Evolutionary conservation across 1,140 invertebrate species (phyloP).

Genomic region (Drosophila setifemur): DNA sequence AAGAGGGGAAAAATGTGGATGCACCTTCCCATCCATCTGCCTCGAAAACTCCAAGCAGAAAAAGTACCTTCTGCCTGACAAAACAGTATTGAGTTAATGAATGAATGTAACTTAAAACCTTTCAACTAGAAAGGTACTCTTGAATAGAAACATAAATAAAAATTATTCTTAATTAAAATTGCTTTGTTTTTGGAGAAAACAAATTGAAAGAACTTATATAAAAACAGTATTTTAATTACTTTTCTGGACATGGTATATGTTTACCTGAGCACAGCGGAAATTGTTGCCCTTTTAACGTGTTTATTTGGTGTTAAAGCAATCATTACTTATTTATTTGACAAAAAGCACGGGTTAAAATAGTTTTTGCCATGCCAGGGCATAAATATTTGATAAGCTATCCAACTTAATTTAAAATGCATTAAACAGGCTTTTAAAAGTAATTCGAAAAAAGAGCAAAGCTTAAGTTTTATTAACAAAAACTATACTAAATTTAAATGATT

Average conservation of each 20-base stretch:
- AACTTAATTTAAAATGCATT: not conserved
- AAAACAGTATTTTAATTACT: too few relatives aligned
- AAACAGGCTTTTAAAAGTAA: not conserved
- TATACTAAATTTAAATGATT: too few relatives aligned
- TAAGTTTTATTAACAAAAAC: too few relatives aligned
- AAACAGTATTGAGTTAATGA: not conserved
- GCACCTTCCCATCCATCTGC: not conserved
- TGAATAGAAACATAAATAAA: too few relatives aligned
- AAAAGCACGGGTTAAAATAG: not conserved
- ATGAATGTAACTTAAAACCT: conserved; percentile 1
- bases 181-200: not conserved
- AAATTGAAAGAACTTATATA: too few relatives aligned
- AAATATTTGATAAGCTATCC: not conserved
- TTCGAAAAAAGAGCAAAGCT: not conserved
- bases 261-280: too few relatives aligned
- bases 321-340: conserved; percentile 3
- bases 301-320: not conserved
- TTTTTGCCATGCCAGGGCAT: not conserved
- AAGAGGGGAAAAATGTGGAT: not conserved
- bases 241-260: too few relatives aligned
- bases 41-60: not conserved
- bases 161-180: not conserved
- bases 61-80: too few relatives aligned
- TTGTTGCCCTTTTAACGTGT: not conserved
- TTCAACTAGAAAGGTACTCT: conserved; percentile 1